Percentiles rank a stretch among this genome's conserved stretches.
phyloP scores from a whole-genome alignment of 2,888 invertebrate genomes.

The Gymnoscelis rufifasciata region DNA sequence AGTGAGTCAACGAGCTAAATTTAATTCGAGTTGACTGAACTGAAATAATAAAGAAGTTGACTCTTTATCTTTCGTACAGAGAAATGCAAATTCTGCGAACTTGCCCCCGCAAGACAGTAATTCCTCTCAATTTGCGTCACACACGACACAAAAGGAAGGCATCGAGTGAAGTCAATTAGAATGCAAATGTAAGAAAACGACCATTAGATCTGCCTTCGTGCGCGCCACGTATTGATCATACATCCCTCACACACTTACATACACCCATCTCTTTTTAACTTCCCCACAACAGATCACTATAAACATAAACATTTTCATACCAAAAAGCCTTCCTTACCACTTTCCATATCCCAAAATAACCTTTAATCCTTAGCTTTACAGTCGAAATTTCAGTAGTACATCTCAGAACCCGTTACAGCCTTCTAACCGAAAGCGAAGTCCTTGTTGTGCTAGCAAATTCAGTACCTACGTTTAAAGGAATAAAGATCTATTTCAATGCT shows the following conservation, averaged over 20 bases:
- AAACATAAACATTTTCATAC: conserved; percentile 65
- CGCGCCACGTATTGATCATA: conserved; percentile 70
- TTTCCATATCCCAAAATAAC: conserved; percentile 26
- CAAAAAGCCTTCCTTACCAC: conserved; percentile 46
- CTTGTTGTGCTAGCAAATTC: conserved; percentile 75
- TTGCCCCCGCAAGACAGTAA: conserved; percentile 43
- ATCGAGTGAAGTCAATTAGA: conserved; percentile 66
- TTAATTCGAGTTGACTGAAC: no score
- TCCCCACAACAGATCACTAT: conserved; percentile 75
- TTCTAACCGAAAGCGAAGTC: conserved; percentile 27
- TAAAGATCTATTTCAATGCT: conserved; percentile 73
- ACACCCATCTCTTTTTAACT: conserved; percentile 76
- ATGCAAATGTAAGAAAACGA: conserved; percentile 79
- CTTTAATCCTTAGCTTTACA: conserved; percentile 3
- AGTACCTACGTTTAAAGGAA: conserved; percentile 71
- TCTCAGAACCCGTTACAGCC: conserved; percentile 22
- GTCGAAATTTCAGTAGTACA: conserved; percentile 11
- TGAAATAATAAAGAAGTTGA: background rate
- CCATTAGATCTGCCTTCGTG: conserved; percentile 59
- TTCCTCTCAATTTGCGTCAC: conserved; percentile 60
- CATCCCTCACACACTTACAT: conserved; percentile 73
- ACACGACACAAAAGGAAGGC: conserved; percentile 60
- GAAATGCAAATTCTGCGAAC: conserved; percentile 25
- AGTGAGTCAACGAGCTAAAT: no score
- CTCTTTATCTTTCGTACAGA: background rate